Evolutionary conservation across 2,113 vertebrate species (phyloP), one percentile per base, ranked within the genome.

Genomic region (Heterotis niloticus): DNA sequence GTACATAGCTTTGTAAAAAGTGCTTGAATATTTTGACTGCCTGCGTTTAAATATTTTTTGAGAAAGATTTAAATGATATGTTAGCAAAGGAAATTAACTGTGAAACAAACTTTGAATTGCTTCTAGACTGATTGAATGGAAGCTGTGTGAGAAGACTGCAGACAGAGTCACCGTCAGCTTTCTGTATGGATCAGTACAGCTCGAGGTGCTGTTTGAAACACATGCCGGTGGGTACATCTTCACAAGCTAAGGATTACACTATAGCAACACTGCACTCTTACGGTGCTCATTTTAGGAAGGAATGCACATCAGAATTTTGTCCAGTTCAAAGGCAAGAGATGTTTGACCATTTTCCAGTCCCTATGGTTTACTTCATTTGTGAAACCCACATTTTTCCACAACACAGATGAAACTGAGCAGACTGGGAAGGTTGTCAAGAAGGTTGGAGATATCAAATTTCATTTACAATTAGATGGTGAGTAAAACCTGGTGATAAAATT

Each of bases 91-190:
- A 44, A 44, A 44, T 44, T 44, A 44, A 44, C 34, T 44, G 2
- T 44, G 34, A n/a, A n/a, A n/a, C n/a, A n/a, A n/a, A n/a, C 72
- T 26, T 70, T 2, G 23, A 1, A 34, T 13, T 78, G 23, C 70
- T 81, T 9, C 64, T 51, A 93, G 92, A 77, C 1, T 93, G 56
- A 92, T 85, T 64, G 92, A 93, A 81, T 93, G 91, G 91, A 88
- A 79, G 76, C 34, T 91, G 13, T 75, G 10, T 69, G 80, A 83
- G 56, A 81, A 62, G 23, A 82, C 9, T 0, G 82, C 86, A 73
- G 79, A 79, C 78, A 34, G 65, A 56, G 44, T 69, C 0, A 9
- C 84, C 57, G 92, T 87, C 86, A 83, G 85, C 0, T 92, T 92
- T 18, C 91, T 93, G 59, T 28, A 92, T 20, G 79, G 85, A 5